Percentiles rank a stretch among this genome's conserved stretches.
phyloP scores from a whole-genome alignment of 2,113 vertebrate genomes.

The Isurus oxyrinchus region DNA sequence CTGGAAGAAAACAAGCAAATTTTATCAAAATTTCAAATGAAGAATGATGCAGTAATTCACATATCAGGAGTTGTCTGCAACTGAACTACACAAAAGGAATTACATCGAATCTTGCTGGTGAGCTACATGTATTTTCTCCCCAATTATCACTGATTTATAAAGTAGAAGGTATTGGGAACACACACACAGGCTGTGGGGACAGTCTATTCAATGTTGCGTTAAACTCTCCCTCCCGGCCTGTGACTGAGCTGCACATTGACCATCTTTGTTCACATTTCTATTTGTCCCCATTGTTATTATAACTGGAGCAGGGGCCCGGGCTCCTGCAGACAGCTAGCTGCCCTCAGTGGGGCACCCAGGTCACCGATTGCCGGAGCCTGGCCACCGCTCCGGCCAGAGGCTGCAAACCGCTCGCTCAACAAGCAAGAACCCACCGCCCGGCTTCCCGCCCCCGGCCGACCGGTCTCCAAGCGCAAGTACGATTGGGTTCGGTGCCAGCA shows the following conservation, averaged over 20 bases:
- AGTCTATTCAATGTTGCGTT: not conserved
- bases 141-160: not conserved
- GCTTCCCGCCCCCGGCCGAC: not conserved
- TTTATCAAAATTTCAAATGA: not conserved
- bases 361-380: not conserved
- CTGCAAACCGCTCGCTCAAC: not conserved
- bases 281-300: not conserved
- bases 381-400: not conserved
- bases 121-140: not conserved
- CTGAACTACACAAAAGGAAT: not conserved
- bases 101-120: not conserved
- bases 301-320: not conserved
- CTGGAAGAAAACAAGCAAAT: not conserved
- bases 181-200: not conserved
- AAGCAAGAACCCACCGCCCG: too few species aligned
- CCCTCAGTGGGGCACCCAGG: not conserved
- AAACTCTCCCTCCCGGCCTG: too few species aligned
- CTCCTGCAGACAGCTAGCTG: not conserved
- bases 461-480: too few species aligned
- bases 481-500: not conserved
- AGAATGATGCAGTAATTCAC: not conserved
- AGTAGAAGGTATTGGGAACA: not conserved
- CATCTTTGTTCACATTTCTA: not conserved
- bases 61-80: not conserved
- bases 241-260: too few species aligned